Evolutionary conservation across 2,797 vertebrate genomes (phyloP).

Genomic region (Fistularia commersonii): DNA sequence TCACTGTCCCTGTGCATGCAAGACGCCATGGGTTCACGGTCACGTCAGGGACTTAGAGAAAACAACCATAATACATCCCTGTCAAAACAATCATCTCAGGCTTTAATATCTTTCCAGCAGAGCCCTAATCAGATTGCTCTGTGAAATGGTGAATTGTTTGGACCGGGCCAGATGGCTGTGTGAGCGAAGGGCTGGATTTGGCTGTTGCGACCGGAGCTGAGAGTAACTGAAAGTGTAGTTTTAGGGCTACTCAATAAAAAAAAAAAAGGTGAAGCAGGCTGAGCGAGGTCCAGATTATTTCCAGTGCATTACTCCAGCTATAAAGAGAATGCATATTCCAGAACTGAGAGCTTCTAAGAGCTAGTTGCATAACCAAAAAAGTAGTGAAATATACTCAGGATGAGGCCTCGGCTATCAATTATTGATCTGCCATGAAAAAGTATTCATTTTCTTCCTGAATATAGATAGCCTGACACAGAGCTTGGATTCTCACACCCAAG

Average conservation of each 20-base stretch:
- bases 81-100: constrained; percentile 43
- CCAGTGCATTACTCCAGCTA: constrained; percentile 49
- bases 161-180: constrained; percentile 39
- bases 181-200: constrained; percentile 28
- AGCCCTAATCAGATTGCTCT: constrained; percentile 27
- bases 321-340: constrained; percentile 35
- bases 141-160: constrained; percentile 15
- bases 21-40: constrained; percentile 17
- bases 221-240: constrained; percentile 42
- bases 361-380: constrained; percentile 44
- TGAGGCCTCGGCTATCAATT: constrained; percentile 50
- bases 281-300: constrained; percentile 40
- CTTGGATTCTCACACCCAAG: constrained; percentile 18
- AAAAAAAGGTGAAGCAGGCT: constrained; percentile 21
- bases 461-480: constrained; percentile 29
- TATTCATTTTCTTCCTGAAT: constrained; percentile 43
- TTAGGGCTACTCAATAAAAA: constrained; percentile 16
- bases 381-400: constrained; percentile 41
- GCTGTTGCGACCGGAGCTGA: constrained; percentile 24
- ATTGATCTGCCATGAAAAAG: constrained; percentile 48
- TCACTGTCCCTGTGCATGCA: background rate
- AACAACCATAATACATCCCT: constrained; percentile 30
- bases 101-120: constrained; percentile 32
- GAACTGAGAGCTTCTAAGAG: constrained; percentile 49
- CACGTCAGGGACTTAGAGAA: constrained; percentile 34